Evolutionary conservation across 53 echinoderm and acorn worm species (phyloP).

Genomic region (Crossaster papposus): DNA sequence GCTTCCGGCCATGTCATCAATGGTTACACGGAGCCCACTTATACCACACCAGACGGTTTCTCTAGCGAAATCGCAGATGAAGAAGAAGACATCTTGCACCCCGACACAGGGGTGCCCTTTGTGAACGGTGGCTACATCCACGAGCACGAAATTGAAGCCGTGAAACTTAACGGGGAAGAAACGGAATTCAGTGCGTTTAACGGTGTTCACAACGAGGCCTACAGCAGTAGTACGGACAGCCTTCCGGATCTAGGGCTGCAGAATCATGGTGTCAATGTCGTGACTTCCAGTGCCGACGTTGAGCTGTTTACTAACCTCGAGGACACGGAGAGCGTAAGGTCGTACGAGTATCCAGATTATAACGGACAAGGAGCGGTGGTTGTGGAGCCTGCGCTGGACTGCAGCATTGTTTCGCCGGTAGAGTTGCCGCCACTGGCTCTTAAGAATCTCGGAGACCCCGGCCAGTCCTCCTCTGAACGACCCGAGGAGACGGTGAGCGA

Average conservation of each 20-base stretch:
- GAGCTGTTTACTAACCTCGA: slow-evolving; percentile 3
- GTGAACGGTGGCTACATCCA: slow-evolving; percentile 55
- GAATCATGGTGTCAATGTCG: slow-evolving; percentile 33
- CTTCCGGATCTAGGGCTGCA: slow-evolving; percentile 47
- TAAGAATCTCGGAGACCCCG: slow-evolving; percentile 27
- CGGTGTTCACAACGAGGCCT: slow-evolving; percentile 50
- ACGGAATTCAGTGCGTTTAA: slow-evolving; percentile 1
- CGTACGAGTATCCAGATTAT: slow-evolving; percentile 39
- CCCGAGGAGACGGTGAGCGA: slow-evolving; percentile 30
- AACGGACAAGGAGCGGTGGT: slow-evolving; percentile 27
- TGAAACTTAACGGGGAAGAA: slow-evolving; percentile 20
- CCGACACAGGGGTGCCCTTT: slow-evolving; percentile 7
- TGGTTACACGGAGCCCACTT: slow-evolving; percentile 65
- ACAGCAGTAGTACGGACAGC: slow-evolving; percentile 63
- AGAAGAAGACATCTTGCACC: neutral
- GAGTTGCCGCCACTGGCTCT: slow-evolving; percentile 44
- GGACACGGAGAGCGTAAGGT: slow-evolving; percentile 33
- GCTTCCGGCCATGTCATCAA: slow-evolving; percentile 63
- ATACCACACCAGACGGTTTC: slow-evolving; percentile 32
- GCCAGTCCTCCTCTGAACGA: slow-evolving; percentile 15
- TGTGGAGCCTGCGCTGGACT: slow-evolving; percentile 43
- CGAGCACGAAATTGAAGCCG: slow-evolving; percentile 52
- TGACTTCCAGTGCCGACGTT: slow-evolving; percentile 53
- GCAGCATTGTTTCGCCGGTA: neutral
- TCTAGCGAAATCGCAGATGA: neutral